phyloP scores from a whole-genome alignment of 2,113 vertebrate genomes.

The Lepus americanus region DNA sequence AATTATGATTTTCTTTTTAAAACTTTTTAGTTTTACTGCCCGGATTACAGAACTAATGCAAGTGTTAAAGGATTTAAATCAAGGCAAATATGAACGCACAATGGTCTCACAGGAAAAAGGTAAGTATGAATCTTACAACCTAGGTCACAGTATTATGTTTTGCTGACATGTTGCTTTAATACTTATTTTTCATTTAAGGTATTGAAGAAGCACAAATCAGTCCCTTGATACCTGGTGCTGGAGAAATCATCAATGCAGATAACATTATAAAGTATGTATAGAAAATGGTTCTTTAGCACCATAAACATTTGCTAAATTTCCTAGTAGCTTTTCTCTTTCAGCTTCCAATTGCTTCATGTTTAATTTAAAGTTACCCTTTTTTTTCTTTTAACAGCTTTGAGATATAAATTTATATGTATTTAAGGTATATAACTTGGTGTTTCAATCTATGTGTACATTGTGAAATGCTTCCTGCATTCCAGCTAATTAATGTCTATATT shows the following conservation, averaged over 20 bases:
- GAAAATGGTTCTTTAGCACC: neutral
- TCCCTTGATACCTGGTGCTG: slow-evolving; percentile 93
- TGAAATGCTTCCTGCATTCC: neutral
- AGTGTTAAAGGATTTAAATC: slow-evolving; percentile 96
- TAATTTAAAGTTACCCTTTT: slow-evolving; percentile 27
- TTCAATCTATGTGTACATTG: neutral
- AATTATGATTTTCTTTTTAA: neutral
- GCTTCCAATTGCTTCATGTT: neutral
- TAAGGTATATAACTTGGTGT: neutral
- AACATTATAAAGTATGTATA: slow-evolving; percentile 95
- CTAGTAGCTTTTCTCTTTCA: slow-evolving; percentile 30
- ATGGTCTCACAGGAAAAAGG: slow-evolving; percentile 95
- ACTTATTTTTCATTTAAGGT: slow-evolving; percentile 84
- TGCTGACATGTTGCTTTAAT: slow-evolving; percentile 67
- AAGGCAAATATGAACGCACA: slow-evolving; percentile 96
- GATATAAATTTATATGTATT: neutral
- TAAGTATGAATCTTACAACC: slow-evolving; percentile 75
- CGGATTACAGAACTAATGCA: slow-evolving; percentile 98
- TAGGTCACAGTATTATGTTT: neutral
- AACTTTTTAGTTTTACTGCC: slow-evolving; percentile 92
- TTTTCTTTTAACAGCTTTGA: neutral
- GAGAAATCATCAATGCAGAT: slow-evolving; percentile 93
- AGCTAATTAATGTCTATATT: neutral
- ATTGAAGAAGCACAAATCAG: slow-evolving; percentile 84
- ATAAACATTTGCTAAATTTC: neutral